Percentiles rank a stretch among this genome's conserved stretches.
These are phyloP conservation scores for Chrysomallon squamiferum DNA, from an alignment of 1,140 invertebrate genomes.

Conservation along the genomic window DNA sequence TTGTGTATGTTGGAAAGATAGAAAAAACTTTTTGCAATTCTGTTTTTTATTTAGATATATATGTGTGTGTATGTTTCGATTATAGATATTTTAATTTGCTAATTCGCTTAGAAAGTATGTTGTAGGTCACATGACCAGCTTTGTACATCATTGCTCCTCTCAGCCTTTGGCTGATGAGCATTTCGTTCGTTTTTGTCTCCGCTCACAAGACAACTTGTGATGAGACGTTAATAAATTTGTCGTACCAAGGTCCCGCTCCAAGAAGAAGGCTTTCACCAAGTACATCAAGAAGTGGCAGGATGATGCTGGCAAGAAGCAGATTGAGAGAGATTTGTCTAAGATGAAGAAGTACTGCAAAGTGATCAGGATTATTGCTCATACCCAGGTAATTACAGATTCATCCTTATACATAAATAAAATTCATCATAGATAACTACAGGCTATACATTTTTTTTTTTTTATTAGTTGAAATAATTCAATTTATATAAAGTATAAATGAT, in stretches of 20 bases:
- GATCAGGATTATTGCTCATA: conserved; percentile 95
- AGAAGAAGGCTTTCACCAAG: conserved; percentile 99
- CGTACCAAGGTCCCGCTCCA: conserved; percentile 91
- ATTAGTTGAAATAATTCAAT: too few relatives aligned
- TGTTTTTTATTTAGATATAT: too few relatives aligned
- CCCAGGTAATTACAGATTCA: conserved; percentile 74
- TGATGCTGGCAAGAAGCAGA: conserved; percentile 93
- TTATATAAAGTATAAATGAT: too few relatives aligned
- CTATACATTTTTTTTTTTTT: neutral
- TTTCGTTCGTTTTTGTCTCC: conserved; percentile 28
- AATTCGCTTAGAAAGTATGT: too few relatives aligned
- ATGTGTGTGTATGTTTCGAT: too few relatives aligned
- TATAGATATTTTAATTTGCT: too few relatives aligned
- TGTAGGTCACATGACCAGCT: too few relatives aligned
- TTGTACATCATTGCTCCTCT: conserved; percentile 18
- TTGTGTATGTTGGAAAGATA: too few relatives aligned
- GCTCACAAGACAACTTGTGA: conserved; percentile 41
- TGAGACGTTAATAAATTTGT: conserved; percentile 36
- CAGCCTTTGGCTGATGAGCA: conserved; percentile 35
- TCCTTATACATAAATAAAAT: neutral
- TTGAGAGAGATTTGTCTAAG: conserved; percentile 95
- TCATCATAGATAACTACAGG: too few relatives aligned
- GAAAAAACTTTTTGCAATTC: too few relatives aligned
- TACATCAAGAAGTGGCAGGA: conserved; percentile 98
- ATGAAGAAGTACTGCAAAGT: conserved; percentile 99